These are phyloP conservation scores for Junonia oenone DNA, from an alignment of 2,888 invertebrate genomes.

Conservation along the genomic window DNA sequence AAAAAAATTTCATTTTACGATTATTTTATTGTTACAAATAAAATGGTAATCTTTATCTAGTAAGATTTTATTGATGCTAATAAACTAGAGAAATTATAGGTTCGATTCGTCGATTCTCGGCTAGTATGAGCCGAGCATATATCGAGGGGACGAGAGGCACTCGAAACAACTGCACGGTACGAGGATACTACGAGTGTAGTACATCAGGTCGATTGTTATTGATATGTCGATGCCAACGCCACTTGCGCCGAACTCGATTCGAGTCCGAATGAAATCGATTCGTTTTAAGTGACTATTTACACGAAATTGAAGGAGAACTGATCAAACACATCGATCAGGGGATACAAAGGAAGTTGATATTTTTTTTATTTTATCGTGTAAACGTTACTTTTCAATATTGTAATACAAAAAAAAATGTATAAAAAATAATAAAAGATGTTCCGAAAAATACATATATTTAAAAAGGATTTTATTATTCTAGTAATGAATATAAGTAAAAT, in stretches of 20 bases:
- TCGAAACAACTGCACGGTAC: conserved; percentile 24
- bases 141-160: conserved; percentile 23
- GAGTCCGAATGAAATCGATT: conserved; percentile 29
- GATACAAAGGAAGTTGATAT: background rate
- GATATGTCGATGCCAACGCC: conserved; percentile 40
- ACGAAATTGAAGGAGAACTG: conserved; percentile 13
- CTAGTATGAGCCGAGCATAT: conserved; percentile 14
- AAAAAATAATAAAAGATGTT: too few relatives aligned
- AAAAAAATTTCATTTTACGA: too few relatives aligned
- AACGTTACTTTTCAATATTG: too few relatives aligned
- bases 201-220: conserved; percentile 49
- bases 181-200: conserved; percentile 36
- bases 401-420: too few relatives aligned
- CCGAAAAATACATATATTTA: too few relatives aligned
- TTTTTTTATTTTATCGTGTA: too few relatives aligned
- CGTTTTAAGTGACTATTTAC: conserved; percentile 22
- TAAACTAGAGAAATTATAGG: background rate
- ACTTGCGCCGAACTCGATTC: conserved; percentile 29
- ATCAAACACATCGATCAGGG: background rate
- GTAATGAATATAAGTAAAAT: too few relatives aligned
- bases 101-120: conserved; percentile 2
- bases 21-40: too few relatives aligned
- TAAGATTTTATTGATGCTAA: background rate
- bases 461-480: too few relatives aligned
- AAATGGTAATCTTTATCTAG: too few relatives aligned